phyloP scores from a whole-genome alignment of 2,113 vertebrate species.

The Pelusios castaneus region DNA sequence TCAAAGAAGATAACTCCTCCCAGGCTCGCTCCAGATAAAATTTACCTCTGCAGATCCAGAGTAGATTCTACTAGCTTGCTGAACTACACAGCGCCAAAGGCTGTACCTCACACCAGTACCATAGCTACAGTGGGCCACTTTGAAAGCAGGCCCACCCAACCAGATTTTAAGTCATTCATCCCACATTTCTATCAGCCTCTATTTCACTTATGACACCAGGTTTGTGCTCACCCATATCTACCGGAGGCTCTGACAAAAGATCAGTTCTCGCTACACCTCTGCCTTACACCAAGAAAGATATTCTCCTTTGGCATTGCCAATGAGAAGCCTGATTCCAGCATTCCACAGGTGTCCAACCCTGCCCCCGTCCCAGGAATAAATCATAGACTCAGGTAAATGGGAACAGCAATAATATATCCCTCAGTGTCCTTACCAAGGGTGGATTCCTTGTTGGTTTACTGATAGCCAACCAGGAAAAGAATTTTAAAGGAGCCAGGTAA shows the following conservation, averaged over 20 bases:
- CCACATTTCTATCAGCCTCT: no score
- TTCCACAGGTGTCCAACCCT: background rate
- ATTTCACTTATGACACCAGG: no score
- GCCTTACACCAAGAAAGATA: background rate
- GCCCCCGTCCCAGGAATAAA: background rate
- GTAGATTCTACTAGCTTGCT: background rate
- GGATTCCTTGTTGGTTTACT: background rate
- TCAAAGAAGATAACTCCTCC: background rate
- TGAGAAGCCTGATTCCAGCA: background rate
- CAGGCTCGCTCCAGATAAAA: background rate
- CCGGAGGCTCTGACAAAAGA: no score
- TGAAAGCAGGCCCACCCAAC: no score
- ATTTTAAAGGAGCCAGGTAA: background rate
- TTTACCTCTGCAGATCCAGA: slow-evolving; percentile 7
- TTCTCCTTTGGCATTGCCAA: slow-evolving; percentile 13
- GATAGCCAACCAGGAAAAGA: background rate
- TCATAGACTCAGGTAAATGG: background rate
- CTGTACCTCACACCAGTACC: background rate
- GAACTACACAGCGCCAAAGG: slow-evolving; percentile 21
- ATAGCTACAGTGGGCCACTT: no score
- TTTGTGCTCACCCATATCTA: no score
- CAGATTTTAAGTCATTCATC: no score
- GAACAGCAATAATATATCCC: background rate
- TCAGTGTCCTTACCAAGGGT: background rate
- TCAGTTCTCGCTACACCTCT: no score